Percentiles rank a stretch among this genome's conserved stretches.
phyloP scores from a whole-genome alignment of 2,797 vertebrate genomes.

The Typhlichthys eigenmanni region DNA sequence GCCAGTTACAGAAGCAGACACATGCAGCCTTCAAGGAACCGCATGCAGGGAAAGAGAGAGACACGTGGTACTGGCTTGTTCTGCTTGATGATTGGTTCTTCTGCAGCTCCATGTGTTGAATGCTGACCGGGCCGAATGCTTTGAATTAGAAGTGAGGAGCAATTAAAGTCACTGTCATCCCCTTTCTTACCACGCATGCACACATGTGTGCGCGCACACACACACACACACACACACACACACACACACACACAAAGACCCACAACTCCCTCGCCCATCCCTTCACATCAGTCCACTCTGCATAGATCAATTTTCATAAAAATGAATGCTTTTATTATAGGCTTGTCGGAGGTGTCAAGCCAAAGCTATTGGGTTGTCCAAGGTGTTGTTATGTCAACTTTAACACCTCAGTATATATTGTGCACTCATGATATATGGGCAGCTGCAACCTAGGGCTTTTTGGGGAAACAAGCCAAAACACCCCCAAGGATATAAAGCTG shows the following conservation, averaged over 20 bases:
- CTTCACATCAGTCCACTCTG: neutral
- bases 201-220: too few relatives aligned
- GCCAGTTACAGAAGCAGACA: too few relatives aligned
- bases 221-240: too few relatives aligned
- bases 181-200: neutral
- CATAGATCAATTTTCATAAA: conserved; percentile 39
- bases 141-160: conserved; percentile 77
- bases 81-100: conserved; percentile 42
- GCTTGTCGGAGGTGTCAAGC: conserved; percentile 43
- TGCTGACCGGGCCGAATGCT: conserved; percentile 69
- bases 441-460: too few relatives aligned
- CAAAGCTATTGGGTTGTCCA: conserved; percentile 41
- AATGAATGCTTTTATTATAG: conserved; percentile 55
- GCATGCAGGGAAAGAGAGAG: conserved; percentile 52
- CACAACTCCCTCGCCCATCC: too few relatives aligned
- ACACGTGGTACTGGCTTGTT: conserved; percentile 42
- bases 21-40: conserved; percentile 45
- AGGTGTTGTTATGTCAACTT: conserved; percentile 37
- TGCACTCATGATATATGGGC: neutral
- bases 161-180: conserved; percentile 69
- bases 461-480: too few relatives aligned
- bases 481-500: too few relatives aligned
- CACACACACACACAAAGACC: too few relatives aligned
- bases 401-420: conserved; percentile 43
- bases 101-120: neutral